Percentiles rank a stretch among this genome's conserved stretches.
Evolutionary conservation across 2,888 invertebrate species (phyloP).

Genomic region (Brachyptera putata): DNA sequence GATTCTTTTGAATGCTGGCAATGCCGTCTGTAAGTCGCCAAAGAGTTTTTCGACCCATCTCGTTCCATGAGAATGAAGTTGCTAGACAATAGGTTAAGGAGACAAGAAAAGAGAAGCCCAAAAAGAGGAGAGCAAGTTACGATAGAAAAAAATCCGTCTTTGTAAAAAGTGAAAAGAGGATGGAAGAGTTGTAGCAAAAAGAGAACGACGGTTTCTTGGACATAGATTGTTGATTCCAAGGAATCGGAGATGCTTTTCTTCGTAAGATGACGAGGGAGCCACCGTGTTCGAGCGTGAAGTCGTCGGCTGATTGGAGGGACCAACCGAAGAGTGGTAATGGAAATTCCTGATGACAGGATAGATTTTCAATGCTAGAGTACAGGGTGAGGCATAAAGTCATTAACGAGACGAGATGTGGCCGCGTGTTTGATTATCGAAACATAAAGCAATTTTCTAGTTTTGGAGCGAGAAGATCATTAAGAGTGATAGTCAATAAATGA

Average conservation of each 20-base stretch:
- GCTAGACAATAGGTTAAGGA: conserved; percentile 23
- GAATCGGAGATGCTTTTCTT: conserved; percentile 30
- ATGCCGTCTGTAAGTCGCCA: conserved; percentile 21
- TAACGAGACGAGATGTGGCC: no score
- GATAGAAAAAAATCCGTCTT: neutral
- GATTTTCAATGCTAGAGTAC: conserved; percentile 4
- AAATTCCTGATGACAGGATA: conserved; percentile 30
- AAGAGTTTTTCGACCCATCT: conserved; percentile 21
- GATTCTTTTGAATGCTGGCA: conserved; percentile 14
- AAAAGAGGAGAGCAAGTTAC: neutral
- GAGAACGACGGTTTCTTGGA: conserved; percentile 25
- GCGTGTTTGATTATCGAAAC: no score
- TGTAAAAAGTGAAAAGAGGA: conserved; percentile 8
- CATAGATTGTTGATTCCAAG: conserved; percentile 26
- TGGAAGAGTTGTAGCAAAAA: conserved; percentile 18
- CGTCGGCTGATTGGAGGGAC: conserved; percentile 9
- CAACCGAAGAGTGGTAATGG: conserved; percentile 23
- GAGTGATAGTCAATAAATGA: no score
- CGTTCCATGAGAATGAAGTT: conserved; percentile 21
- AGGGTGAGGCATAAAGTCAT: conserved; percentile 9
- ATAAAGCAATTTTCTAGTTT: no score
- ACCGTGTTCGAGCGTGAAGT: conserved; percentile 5
- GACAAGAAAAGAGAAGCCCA: conserved; percentile 12
- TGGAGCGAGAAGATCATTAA: no score
- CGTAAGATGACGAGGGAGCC: conserved; percentile 27